These are phyloP conservation scores for Salmo trutta DNA, from an alignment of 2,797 vertebrate species.

Conservation along the genomic window DNA sequence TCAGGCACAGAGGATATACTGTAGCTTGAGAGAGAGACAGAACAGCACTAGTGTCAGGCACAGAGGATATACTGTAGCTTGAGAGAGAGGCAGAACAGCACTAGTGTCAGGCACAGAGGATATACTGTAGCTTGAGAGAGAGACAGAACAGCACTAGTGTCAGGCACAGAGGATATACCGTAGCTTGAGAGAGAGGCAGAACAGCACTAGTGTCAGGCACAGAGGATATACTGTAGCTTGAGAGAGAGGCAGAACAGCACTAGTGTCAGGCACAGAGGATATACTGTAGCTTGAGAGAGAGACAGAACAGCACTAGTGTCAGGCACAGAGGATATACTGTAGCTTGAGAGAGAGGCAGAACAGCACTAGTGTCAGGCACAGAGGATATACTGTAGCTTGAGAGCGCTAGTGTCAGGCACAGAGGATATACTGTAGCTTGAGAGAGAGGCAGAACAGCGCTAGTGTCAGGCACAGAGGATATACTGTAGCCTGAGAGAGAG, in stretches of 20 bases:
- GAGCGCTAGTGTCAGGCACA: too few species aligned
- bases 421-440: too few species aligned
- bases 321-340: too few species aligned
- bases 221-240: not conserved
- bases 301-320: too few species aligned
- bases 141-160: too few species aligned
- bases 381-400: too few species aligned
- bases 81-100: too few species aligned
- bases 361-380: too few species aligned
- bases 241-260: too few species aligned
- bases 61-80: not conserved
- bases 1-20: not conserved
- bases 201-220: not conserved
- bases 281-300: not conserved
- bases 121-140: not conserved
- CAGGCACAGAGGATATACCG: not conserved
- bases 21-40: not conserved
- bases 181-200: not conserved
- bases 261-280: not conserved
- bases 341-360: too few species aligned
- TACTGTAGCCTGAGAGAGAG: not conserved
- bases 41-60: not conserved
- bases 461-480: not conserved
- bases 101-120: not conserved
- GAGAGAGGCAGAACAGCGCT: too few species aligned